Base-by-base conservation (phyloP, 2,113 vertebrate genomes). In the Alaudala cheleensis region DNA sequence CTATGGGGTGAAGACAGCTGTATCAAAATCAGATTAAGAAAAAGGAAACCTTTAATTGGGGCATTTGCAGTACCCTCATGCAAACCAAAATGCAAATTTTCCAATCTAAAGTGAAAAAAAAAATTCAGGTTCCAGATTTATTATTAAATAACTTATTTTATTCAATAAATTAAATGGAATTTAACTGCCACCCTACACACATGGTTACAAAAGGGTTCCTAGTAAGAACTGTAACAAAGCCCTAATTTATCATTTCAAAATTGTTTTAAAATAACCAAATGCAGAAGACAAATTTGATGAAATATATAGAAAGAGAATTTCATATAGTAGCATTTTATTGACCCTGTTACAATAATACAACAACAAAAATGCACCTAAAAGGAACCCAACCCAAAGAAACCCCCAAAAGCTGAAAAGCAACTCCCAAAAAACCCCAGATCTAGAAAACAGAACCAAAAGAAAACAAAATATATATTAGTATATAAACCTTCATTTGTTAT, bases 311-410 rank as follows among this genome's bases (percentile, higher is more conserved):
- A 37, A 31, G 18, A 47, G 4, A 76, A 31, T 62, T 70, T 53
- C 7, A 37, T 15, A 40, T 10, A 40, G 5, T 28, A 45, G 7
- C 9, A 51, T 81, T 67, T 60, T 72, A 77, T 47, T 69, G 3
- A 3, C 7, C 7, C 3, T 13, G 7, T 58, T 50, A n/a, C 25
- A 64, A 39, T 33, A 5, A 8, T 57, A n/a, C 2, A 66, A 39
- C 3, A 66, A 40, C 1, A 76, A 61, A 34, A 72, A 44, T 23
- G 6, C 7, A n/a, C 15, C 5, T 9, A 10, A 49, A 49, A 42
- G 8, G 14, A 42, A 11, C 1, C 2, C 8, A 31, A 23, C 9
- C 4, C 1, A 14, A 37, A 45, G 67, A 51, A 17, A 8, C 4
- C 11, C 2, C 14, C 5, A 34, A 23, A 39, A 60, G 2, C 8